Base-by-base conservation (phyloP, 2,113 vertebrate species). In the Felis chaus region DNA sequence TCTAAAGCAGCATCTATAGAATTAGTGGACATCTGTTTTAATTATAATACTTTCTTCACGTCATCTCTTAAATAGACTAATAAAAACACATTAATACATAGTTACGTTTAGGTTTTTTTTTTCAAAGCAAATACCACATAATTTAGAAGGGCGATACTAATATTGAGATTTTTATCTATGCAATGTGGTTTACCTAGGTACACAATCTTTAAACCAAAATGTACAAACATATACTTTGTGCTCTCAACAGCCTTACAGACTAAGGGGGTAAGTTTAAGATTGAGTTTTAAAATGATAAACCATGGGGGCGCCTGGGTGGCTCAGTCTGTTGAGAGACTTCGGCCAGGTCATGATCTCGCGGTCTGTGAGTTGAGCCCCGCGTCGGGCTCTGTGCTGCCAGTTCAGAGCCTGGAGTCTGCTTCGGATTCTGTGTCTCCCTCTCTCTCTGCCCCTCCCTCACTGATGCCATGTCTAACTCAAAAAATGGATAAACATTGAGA, bases 21-120 rank as follows among this genome's bases (percentile, higher is more conserved):
- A 74, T 83, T 97, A 87, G 82, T 98, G 95, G 92, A 97, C 71
- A 92, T 97, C 76, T 95, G 31, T 94, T 88, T 95, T 97, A 94
- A 98, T 92, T 97, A 96, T 94, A 85, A 95, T 98, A 96, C 84
- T 50, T 98, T 98, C 68, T 98, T 97, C 89, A 97, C 79, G 39
- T 97, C 94, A 89, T 98, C 89, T 97, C 96, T 98, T 97, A 98
- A 99, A 97, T 80, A 68, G 93, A 92, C 84, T 96, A 97, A 98
- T 98, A 98, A 98, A 98, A 97, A 89, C 84, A 96, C 93, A 78
- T 76, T 97, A 94, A 66, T 80, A 41, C 96, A 98, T 94, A 97
- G 96, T 96, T 98, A 97, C 97, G 66, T 97, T 69, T 92, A 94
- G n/a, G 4, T 66, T n/a, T 76, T 74, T 74, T 41, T 93, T 93